These are phyloP conservation scores for Furcifer pardalis DNA, from an alignment of 2,797 vertebrate genomes.

Conservation along the genomic window DNA sequence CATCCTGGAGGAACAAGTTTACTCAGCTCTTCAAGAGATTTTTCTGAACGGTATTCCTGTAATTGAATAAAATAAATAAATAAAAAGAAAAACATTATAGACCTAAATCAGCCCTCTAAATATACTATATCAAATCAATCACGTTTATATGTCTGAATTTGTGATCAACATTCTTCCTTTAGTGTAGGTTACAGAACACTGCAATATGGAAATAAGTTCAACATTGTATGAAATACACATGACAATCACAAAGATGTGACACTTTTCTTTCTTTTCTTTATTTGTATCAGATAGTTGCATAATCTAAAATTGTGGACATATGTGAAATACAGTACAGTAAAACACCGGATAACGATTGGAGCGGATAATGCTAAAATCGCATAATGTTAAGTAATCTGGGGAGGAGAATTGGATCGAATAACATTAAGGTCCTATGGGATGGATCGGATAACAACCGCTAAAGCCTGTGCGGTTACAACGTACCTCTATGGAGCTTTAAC, in stretches of 20 bases:
- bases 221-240: background rate
- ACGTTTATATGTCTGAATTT: background rate
- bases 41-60: slow-evolving; percentile 97
- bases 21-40: slow-evolving; percentile 93
- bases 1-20: slow-evolving; percentile 97
- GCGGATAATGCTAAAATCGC: too few relatives aligned
- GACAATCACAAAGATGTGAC: background rate
- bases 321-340: too few relatives aligned
- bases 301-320: too few relatives aligned
- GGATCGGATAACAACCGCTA: too few relatives aligned
- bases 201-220: background rate
- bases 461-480: too few relatives aligned
- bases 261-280: too few relatives aligned
- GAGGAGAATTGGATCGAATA: too few relatives aligned
- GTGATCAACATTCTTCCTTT: background rate
- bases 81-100: background rate
- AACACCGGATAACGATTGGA: too few relatives aligned
- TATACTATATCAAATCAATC: background rate
- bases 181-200: background rate
- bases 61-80: slow-evolving; percentile 25
- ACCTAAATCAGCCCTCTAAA: slow-evolving; percentile 24
- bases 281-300: too few relatives aligned
- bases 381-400: too few relatives aligned
- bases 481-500: too few relatives aligned
- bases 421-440: too few relatives aligned